Conservation (phyloP, 2,888 invertebrate species). For the Neoaliturus tenellus region DNA sequence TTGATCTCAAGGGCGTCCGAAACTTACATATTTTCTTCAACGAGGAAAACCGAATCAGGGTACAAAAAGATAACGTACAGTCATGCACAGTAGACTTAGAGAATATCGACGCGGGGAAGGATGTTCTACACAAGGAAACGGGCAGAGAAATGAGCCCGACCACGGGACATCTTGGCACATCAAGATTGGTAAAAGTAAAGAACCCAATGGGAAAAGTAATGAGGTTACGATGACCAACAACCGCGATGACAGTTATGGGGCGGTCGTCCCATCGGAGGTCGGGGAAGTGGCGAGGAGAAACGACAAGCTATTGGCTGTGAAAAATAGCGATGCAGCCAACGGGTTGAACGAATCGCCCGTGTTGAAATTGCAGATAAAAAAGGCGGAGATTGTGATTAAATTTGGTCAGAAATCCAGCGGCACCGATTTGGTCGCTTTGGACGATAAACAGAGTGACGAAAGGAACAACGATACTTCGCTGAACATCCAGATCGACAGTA, state of each 20-base stretch:
- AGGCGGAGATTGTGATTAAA: constrained; percentile 68
- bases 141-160: constrained; percentile 20
- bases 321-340: constrained; percentile 55
- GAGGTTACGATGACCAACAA: constrained; percentile 43
- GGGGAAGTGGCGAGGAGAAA: background rate
- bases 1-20: constrained; percentile 68
- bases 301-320: constrained; percentile 57
- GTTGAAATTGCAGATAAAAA: constrained; percentile 68
- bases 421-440: constrained; percentile 27
- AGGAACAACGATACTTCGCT: constrained; percentile 64
- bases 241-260: constrained; percentile 44
- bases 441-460: constrained; percentile 55
- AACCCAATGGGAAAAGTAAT: constrained; percentile 42
- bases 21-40: constrained; percentile 68
- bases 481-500: constrained; percentile 67
- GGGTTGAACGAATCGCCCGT: constrained; percentile 63
- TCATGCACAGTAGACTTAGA: constrained; percentile 57
- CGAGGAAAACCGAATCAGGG: constrained; percentile 67
- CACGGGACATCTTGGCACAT: constrained; percentile 63
- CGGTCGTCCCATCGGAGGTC: constrained; percentile 19
- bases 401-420: constrained; percentile 63
- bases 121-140: background rate
- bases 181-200: constrained; percentile 63
- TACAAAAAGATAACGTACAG: constrained; percentile 65
- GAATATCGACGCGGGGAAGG: constrained; percentile 60